These are phyloP conservation scores for Acleris holmiana DNA, from an alignment of 2,888 invertebrate species.

Conservation along the genomic window DNA sequence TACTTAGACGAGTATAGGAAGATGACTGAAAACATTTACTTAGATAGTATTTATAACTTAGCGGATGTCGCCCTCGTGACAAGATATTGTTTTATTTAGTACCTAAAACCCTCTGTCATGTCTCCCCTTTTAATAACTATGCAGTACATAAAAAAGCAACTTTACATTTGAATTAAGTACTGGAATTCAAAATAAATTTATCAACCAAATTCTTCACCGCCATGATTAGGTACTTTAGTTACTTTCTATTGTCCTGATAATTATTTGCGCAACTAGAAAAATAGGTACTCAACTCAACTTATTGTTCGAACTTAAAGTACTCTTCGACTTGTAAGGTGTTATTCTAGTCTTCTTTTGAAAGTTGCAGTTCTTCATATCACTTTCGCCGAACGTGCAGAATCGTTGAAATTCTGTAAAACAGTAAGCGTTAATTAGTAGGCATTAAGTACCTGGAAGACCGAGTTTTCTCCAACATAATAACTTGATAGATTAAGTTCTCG, in stretches of 20 bases:
- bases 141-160: no score
- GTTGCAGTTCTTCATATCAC: conserved; percentile 33
- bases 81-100: not conserved
- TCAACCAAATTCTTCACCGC: conserved; percentile 17
- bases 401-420: conserved; percentile 23
- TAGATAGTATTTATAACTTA: conserved; percentile 18
- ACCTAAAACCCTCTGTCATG: not conserved
- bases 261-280: conserved; percentile 30
- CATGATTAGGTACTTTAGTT: conserved; percentile 14
- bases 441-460: no score
- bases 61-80: not conserved
- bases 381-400: conserved; percentile 9
- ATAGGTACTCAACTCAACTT: conserved; percentile 17
- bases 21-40: conserved; percentile 12
- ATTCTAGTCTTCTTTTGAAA: conserved; percentile 23
- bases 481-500: no score
- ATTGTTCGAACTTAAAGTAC: conserved; percentile 33
- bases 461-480: no score
- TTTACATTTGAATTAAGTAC: no score
- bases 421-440: not conserved
- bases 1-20: conserved; percentile 32
- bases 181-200: not conserved
- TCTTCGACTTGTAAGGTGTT: conserved; percentile 28
- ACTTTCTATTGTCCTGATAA: conserved; percentile 20
- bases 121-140: not conserved